Percentiles rank a stretch among this genome's conserved stretches.
Conservation (phyloP, 64 coral and sea anemone genomes). For the Stichodactyla helianthus region DNA sequence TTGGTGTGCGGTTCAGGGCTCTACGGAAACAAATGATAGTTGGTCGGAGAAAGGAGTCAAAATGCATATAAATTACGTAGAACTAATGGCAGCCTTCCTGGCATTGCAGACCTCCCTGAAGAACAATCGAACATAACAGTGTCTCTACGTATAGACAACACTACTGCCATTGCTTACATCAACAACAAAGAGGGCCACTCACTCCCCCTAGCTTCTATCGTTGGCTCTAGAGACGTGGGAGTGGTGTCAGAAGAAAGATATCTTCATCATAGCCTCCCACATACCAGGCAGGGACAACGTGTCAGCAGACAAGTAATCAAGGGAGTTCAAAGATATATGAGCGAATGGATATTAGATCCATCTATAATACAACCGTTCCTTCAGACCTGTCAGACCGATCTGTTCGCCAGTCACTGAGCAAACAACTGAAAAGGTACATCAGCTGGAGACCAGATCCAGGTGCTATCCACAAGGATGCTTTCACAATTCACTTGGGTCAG, state of each 20-base stretch:
- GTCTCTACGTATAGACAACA: slow-evolving; percentile 21
- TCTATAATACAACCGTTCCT: not conserved
- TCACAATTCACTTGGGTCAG: no score
- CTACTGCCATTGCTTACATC: not conserved
- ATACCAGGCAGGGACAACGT: not conserved
- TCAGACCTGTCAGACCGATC: not conserved
- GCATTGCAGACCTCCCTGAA: slow-evolving; percentile 8
- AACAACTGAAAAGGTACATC: not conserved
- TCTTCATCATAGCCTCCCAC: slow-evolving; percentile 19
- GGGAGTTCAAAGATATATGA: no score
- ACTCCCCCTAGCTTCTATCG: not conserved
- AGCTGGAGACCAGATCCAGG: not conserved
- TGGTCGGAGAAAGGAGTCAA: no score
- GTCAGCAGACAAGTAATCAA: slow-evolving; percentile 17
- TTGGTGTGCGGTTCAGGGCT: no score
- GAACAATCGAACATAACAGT: not conserved
- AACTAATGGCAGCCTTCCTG: not conserved
- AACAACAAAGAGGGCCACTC: no score
- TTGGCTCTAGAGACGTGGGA: slow-evolving; percentile 19
- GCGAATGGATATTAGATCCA: not conserved
- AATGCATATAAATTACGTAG: no score
- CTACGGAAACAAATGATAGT: no score
- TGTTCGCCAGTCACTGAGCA: slow-evolving; percentile 25
- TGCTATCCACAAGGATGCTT: no score
- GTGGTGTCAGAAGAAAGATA: not conserved